Evolutionary conservation across 1,140 invertebrate species (phyloP).

Genomic region (Caenorhabditis tropicalis): DNA sequence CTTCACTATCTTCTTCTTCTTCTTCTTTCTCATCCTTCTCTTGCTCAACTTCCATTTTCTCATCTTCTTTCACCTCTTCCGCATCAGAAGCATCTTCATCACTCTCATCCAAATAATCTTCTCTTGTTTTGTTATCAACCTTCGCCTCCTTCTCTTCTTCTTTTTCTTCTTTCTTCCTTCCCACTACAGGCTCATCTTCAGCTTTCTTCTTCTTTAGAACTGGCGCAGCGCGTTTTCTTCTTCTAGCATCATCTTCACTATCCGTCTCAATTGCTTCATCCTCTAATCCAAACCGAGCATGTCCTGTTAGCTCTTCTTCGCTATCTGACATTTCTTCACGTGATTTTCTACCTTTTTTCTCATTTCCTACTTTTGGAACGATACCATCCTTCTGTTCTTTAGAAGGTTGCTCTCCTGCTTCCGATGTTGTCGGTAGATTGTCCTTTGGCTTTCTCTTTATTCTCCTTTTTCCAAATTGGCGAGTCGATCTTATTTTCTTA

Average conservation of each 20-base stretch:
- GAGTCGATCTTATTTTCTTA: not conserved
- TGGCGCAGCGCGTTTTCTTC: no score
- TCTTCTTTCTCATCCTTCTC: not conserved
- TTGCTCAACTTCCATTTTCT: no score
- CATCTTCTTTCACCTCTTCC: not conserved
- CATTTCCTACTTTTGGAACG: no score
- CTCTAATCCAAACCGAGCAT: not conserved
- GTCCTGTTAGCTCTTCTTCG: not conserved
- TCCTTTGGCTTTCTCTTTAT: slow-evolving; percentile 7
- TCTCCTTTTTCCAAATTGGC: not conserved
- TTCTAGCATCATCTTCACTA: not conserved
- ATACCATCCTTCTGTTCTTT: not conserved
- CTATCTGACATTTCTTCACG: no score
- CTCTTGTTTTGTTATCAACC: no score
- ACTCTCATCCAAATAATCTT: no score
- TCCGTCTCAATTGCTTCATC: not conserved
- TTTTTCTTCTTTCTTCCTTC: no score
- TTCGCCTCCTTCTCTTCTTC: no score
- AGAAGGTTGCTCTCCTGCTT: not conserved
- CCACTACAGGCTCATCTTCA: no score
- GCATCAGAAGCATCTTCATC: not conserved
- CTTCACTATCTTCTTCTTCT: no score
- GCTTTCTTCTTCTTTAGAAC: no score
- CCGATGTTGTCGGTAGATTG: not conserved
- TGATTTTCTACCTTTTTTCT: no score